Evolutionary conservation across 2,888 invertebrate species (phyloP).

Genomic region (Cancer borealis): DNA sequence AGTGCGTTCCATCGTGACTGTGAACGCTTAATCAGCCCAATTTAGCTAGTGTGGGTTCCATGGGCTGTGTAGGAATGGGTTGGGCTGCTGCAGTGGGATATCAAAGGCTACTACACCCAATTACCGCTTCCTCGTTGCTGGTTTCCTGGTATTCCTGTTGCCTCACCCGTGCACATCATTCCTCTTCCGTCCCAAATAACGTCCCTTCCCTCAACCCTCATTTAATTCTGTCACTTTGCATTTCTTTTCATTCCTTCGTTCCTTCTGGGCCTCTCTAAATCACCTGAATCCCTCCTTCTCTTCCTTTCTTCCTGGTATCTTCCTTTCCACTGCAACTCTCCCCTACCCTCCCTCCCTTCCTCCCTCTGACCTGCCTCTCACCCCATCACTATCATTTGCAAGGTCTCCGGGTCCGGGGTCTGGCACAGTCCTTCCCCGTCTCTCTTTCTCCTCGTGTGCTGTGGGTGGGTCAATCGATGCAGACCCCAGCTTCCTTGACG

Average conservation of each 20-base stretch:
- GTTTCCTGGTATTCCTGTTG: not conserved
- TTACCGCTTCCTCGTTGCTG: not conserved
- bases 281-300: not conserved
- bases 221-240: not conserved
- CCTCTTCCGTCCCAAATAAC: not conserved
- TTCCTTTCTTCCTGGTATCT: not conserved
- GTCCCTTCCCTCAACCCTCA: not conserved
- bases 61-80: not conserved
- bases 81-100: not conserved
- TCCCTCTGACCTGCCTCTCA: not conserved
- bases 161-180: not conserved
- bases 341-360: not conserved
- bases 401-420: too few relatives aligned
- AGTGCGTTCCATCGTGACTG: too few relatives aligned
- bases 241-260: not conserved
- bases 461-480: too few relatives aligned
- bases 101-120: constrained; percentile 4
- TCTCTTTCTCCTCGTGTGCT: too few relatives aligned
- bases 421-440: too few relatives aligned
- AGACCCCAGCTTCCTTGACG: too few relatives aligned
- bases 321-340: not conserved
- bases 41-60: not conserved
- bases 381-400: too few relatives aligned
- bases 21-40: not conserved
- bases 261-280: not conserved